Evolutionary conservation across 2,888 invertebrate species (phyloP), one percentile per base, ranked within the genome.

Genomic region (Petrolisthes cinctipes): DNA sequence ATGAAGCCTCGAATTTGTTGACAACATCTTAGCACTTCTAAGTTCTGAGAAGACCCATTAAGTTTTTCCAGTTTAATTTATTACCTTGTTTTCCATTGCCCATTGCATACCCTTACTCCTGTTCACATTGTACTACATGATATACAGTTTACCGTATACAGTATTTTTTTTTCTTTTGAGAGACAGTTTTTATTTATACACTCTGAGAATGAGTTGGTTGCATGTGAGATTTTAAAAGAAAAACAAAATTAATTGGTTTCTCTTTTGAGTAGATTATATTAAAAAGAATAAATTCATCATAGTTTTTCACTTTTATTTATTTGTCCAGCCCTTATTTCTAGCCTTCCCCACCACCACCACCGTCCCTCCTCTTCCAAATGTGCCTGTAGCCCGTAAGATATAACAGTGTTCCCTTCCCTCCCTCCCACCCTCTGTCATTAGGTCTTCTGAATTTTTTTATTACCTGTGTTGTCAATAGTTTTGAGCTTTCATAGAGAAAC

Each of bases 301-400:
- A 71, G 71, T 71, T 71, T 71, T 71, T 71, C 71, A 14, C 71
- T 71, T 71, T 71, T 71, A 71, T 71, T 71, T 71, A 71, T 71
- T 71, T 71, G 71, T n/a, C 71, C 71, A 71, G 14, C 37, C 11
- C 6, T 11, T 71, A 71, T 71, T 17, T 71, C 20, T 17, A 17
- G 20, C 17, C 71, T 6, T 71, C 4, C 71, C 71, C 71, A 17
- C 71, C n/a, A 14, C n/a, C 14, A n/a, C 17, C 11, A 71, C 71
- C n/a, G 1, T 71, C 11, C 61, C 9, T 17, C 61, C 61, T 61
- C 61, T 17, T 17, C 17, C 61, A 11, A 61, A 17, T 61, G 9
- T 61, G 11, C 61, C 9, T 71, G 71, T 17, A 11, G 20, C 71
- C 61, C 17, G 9, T 61, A 14, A 9, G 61, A 61, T 61, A 9